Percentiles rank a stretch among this genome's conserved stretches.
phyloP scores from a whole-genome alignment of 53 echinoderm and acorn worm genomes.

The Patiria pectinifera region DNA sequence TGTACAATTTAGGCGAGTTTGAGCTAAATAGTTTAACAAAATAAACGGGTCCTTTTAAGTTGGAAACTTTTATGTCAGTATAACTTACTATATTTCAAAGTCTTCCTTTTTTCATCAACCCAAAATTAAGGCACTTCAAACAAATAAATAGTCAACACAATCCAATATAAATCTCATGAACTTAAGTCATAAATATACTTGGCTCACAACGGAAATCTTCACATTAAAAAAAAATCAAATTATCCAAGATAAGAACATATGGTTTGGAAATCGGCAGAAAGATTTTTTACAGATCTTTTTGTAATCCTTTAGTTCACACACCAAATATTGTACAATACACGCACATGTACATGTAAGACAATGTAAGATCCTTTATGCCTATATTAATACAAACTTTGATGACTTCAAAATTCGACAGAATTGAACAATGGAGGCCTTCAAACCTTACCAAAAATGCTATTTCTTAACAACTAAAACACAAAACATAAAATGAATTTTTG shows the following conservation, averaged over 20 bases:
- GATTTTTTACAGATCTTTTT: not conserved
- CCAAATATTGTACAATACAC: not conserved
- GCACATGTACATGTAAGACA: no score
- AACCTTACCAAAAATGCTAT: no score
- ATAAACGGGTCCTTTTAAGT: not conserved
- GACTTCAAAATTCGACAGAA: no score
- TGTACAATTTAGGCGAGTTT: not conserved
- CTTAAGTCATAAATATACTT: not conserved
- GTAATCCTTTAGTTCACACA: not conserved
- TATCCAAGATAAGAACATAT: not conserved
- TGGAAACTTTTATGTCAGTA: not conserved
- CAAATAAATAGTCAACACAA: constrained; percentile 38
- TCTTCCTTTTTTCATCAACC: not conserved
- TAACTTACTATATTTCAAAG: not conserved
- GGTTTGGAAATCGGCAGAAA: not conserved
- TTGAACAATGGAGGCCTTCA: no score
- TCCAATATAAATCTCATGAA: constrained; percentile 21
- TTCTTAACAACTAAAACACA: not conserved
- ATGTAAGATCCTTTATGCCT: no score
- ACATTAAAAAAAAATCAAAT: not conserved
- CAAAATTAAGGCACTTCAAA: constrained; percentile 54
- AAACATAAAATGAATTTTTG: not conserved
- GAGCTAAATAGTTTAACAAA: not conserved
- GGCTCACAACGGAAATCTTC: not conserved
- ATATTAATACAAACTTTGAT: not conserved